Percentiles rank a stretch among this genome's conserved stretches.
Conservation (phyloP, 2,113 vertebrate genomes). For the Anguilla rostrata region DNA sequence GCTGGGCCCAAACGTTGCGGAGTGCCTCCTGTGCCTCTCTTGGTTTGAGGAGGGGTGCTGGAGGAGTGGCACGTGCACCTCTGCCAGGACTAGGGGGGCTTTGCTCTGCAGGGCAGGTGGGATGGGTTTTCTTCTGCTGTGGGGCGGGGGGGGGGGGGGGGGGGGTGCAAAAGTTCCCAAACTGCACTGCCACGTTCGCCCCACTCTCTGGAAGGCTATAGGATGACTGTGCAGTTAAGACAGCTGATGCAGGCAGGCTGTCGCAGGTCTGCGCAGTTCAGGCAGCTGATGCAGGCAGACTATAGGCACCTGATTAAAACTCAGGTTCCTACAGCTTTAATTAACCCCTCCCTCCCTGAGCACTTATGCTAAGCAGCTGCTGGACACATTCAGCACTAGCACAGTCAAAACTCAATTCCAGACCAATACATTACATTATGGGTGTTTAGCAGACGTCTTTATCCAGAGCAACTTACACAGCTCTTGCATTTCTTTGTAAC, state of each 20-base stretch:
- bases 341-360: too few relatives aligned
- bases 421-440: neutral
- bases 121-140: neutral
- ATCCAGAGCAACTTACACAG: too few relatives aligned
- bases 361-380: too few relatives aligned
- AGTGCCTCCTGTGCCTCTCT: neutral
- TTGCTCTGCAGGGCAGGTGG: neutral
- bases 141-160: neutral
- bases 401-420: neutral
- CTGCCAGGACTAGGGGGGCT: neutral
- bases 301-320: neutral
- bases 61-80: neutral
- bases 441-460: too few relatives aligned
- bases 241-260: neutral
- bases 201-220: neutral
- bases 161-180: neutral
- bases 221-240: too few relatives aligned
- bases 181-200: neutral
- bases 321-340: too few relatives aligned
- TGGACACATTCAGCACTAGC: neutral
- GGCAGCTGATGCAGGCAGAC: neutral
- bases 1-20: neutral
- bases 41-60: neutral
- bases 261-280: neutral
- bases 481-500: too few relatives aligned